These are phyloP conservation scores for Orius laevigatus DNA, from an alignment of 1,140 invertebrate species.

Conservation along the genomic window DNA sequence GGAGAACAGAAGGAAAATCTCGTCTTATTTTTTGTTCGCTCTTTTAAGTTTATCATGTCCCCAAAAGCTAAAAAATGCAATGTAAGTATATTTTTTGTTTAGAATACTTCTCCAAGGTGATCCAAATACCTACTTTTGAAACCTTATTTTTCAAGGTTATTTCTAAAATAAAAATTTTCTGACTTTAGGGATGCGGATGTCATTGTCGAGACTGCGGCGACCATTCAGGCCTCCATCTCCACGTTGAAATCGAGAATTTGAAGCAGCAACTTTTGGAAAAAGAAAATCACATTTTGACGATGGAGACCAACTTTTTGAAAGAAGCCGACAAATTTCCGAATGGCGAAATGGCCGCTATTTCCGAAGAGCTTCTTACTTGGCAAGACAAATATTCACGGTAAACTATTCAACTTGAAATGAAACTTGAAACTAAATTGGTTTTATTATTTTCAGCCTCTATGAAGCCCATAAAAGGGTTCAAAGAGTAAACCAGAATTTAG, in stretches of 20 bases:
- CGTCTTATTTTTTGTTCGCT: conserved; percentile 6
- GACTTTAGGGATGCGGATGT: conserved; percentile 45
- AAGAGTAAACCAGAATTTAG: conserved; percentile 86
- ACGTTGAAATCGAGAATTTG: conserved; percentile 74
- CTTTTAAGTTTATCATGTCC: conserved; percentile 7
- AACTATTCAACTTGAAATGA: background rate
- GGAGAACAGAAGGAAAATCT: background rate
- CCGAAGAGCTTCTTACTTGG: conserved; percentile 71
- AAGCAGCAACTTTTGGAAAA: conserved; percentile 61
- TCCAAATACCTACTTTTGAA: too few species aligned
- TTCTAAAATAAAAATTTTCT: conserved; percentile 3
- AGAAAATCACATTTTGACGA: conserved; percentile 63
- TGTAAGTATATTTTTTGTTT: background rate
- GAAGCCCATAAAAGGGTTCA: conserved; percentile 88
- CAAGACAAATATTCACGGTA: conserved; percentile 82
- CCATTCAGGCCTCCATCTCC: conserved; percentile 48
- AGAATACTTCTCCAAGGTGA: background rate
- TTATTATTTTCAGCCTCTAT: conserved; percentile 45
- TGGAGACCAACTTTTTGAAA: conserved; percentile 71
- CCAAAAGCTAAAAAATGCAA: conserved; percentile 5
- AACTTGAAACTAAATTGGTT: conserved; percentile 9
- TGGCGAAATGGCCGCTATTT: conserved; percentile 54
- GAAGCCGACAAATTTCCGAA: conserved; percentile 58
- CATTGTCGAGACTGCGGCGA: conserved; percentile 32
- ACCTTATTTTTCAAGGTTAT: background rate